Conservation (phyloP, 2,888 invertebrate species). For the Hydraecia micacea region DNA sequence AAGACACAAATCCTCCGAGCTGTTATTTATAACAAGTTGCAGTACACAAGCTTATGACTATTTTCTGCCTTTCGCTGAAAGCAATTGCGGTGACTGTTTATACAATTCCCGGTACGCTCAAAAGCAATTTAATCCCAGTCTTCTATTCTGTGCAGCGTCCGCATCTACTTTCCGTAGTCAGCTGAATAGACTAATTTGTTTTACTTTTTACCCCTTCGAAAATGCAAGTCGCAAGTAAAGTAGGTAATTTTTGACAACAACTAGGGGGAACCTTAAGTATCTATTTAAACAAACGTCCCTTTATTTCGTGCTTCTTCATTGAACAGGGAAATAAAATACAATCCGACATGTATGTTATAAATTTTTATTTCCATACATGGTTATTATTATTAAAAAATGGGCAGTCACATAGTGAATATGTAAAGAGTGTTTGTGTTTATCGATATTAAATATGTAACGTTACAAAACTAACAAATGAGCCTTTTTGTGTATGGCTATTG, state of each 20-base stretch:
- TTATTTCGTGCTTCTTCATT: neutral
- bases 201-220: conserved; percentile 21
- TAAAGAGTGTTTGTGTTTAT: conserved; percentile 22
- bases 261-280: neutral
- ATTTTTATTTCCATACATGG: neutral
- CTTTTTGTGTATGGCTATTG: conserved; percentile 60
- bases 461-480: conserved; percentile 58
- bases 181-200: conserved; percentile 58
- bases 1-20: conserved; percentile 5
- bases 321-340: neutral
- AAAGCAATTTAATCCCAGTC: conserved; percentile 58
- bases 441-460: conserved; percentile 35
- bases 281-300: no score
- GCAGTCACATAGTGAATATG: neutral
- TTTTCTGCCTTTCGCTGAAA: conserved; percentile 39
- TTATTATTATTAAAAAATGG: conserved; percentile 9
- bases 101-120: conserved; percentile 42
- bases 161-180: conserved; percentile 25
- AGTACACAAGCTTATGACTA: conserved; percentile 49
- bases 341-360: neutral
- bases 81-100: conserved; percentile 46
- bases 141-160: conserved; percentile 44
- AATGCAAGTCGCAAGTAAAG: neutral
- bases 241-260: neutral
- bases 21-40: conserved; percentile 38